Base-by-base conservation (phyloP, 2,888 invertebrate genomes). In the Argyresthia goedartella region DNA sequence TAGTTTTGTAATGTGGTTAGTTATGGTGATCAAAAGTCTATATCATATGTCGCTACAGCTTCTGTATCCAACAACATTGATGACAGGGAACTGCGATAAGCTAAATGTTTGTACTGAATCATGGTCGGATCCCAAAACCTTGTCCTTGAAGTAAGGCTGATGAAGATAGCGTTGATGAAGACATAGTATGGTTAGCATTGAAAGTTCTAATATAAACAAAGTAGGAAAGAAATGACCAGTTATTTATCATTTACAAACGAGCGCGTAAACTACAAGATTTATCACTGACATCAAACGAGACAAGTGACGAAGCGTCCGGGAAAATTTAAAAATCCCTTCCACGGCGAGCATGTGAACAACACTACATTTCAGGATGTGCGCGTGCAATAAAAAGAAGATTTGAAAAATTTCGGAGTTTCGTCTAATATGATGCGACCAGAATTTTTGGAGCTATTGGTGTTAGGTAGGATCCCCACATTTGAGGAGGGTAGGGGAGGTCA, bases 21-120 rank as follows among this genome's bases (percentile, higher is more conserved):
- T 69, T 77, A 81, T 76, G 84, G 81, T 73, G 75, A 81, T 84
- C 82, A 79, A 69, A 79, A 78, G 84, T 84, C 82, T 74, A 82
- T 84, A 66, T 68, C 63, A 67, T 67, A 62, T 59, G 58, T 60
- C 34, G 53, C 66, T 65, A 66, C 71, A 42, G 25, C 35, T 7
- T 36, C 14, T 33, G 48, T n/a, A 9, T 13, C 10, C 14, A 10
- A 48, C 36, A 33, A 46, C 15, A 9, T 46, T n/a, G 4, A 46
- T 33, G 8, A 46, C 25, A 46, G n/a, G 25, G 46, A 7, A n/a
- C n/a, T n/a, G n/a, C n/a, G n/a, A n/a, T n/a, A n/a, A n/a, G n/a
- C n/a, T n/a, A n/a, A n/a, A n/a, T n/a, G n/a, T n/a, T n/a, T n/a
- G n/a, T n/a, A n/a, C n/a, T n/a, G n/a, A n/a, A n/a, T n/a, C 8